Evolutionary conservation across 1,140 invertebrate species (phyloP), one percentile per base, ranked within the genome.

Genomic region (Diplogasteroides magnus): DNA sequence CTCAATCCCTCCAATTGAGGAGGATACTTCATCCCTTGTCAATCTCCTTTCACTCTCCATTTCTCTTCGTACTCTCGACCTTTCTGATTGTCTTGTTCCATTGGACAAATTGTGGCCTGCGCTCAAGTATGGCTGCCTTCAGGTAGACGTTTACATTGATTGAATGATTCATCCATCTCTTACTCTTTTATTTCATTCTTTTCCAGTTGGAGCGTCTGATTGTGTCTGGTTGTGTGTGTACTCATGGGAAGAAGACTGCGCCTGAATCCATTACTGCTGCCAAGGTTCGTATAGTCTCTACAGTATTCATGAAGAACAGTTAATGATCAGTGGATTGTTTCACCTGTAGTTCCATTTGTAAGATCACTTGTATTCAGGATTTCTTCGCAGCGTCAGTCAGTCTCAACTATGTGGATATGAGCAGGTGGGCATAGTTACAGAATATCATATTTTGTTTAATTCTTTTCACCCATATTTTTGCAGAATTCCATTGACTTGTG

Each of bases 51-150:
- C 79, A 14, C 67, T 82, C 26, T 80, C 77, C 61, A 74, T 61
- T 15, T 71, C 69, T 11, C 67, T 81, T 13, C 65, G 81, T 23
- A 29, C 69, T 32, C 61, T 81, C 37, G 81, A 81, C 58, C 67
- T 81, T 2, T 75, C 73, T 28, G 70, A 75, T 48, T 83, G 79
- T 6, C 74, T 75, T 58, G 32, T 80, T 31, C 57, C 60, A 19
- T 56, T 79, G 23, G 79, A 81, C 65, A 76, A 78, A 57, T 74
- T 81, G 1, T 81, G 80, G 79, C 61, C 75, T 15, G 75, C 77
- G 1, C 66, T 81, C 2, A 81, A 81, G 61, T 72, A 82, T 29
- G 79, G 79, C 19, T 81, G 81, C n/a, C 72, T 81, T n/a, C 77
- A 75, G 63, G 67, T 82, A n/a, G n/a, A n/a, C n/a, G n/a, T n/a